Base-by-base conservation (phyloP, 1,140 invertebrate species). In the Melipona quadrifasciata region DNA sequence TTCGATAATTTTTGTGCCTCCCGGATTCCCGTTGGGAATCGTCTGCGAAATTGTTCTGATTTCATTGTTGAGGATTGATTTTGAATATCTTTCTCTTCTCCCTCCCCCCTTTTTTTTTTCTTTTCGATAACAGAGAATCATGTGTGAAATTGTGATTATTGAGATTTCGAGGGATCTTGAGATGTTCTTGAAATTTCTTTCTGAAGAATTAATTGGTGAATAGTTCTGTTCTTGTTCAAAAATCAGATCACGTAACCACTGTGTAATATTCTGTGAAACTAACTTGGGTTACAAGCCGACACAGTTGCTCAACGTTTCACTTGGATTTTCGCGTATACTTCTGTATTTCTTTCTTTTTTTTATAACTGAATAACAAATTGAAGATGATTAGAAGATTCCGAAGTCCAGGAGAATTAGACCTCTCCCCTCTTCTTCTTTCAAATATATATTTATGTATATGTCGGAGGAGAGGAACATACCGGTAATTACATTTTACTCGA, bases 401-500 rank as follows among this genome's bases (percentile, higher is more conserved):
- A 31, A 55, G 39, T 47, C 72, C 2, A 31, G 19, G 1, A 4
- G 5, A 58, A 77, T 57, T 61, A 72, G 24, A 72, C 14, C 12
- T 53, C 17, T 47, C 21, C 12, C 31, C 24, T 24, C 24, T 39
- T 27, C 10, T 10, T 27, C 58, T 65, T 47, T 64, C 21, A 16
- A 61, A 57, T 21, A 61, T 0, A 21, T 31, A 57, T 39, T 31
- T 31, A 21, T 0, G 12, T 55, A 57, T 58, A 47, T 47, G 21
- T 75, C 74, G 61, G 61, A 77, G 74, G 39, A 34, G 14, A 27
- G 34, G 57, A 64, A 47, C 14, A 27, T 12, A 27, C 34, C 17
- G 58, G 34, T 77, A 65, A 65, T 77, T 55, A 67, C 27, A 51
- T 78, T 78, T 78, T 53, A 51, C 55, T 79, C 24, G 3, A 53